Evolutionary conservation across 2,113 vertebrate genomes (phyloP), one percentile per base, ranked within the genome.

Genomic region (Triplophysa dalaica): DNA sequence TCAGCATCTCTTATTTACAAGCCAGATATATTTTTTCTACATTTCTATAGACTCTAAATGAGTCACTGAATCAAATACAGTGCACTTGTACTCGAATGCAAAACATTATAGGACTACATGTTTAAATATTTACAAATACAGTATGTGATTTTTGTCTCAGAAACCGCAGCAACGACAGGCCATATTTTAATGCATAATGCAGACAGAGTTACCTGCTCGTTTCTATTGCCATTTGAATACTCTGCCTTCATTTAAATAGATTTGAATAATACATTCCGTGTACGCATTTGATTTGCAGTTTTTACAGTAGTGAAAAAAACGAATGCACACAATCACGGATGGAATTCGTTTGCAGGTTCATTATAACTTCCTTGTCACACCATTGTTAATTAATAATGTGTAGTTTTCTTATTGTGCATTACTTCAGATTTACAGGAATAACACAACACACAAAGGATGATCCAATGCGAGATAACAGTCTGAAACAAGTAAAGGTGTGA

Each of bases 221-320:
- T 75, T 58, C 74, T 26, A 43, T 66, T 74, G 45, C 75, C 75
- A 81, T 84, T 76, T 78, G 70, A 84, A 81, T 84, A 74, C 56
- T 69, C 65, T 65, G 75, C 75, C 75, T 84, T 75, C 16, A 84
- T 84, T 79, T 84, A 52, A 84, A 84, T 84, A 79, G 38, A 84
- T 84, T 82, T 84, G 75, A 84, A 84, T 84, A 84, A 81, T 82
- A 70, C 66, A 26, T 65, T 75, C 70, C 41, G 43, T 84, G 80
- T 84, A 75, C 2, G 70, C 76, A 84, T 82, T 68, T 82, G 83
- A 84, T 84, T 84, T 84, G 75, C 83, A 79, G 64, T 75, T 70
- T 77, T 81, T 70, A 79, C 58, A 48, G 68, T 61, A 58, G 69
- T 75, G 70, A 58, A 77, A 81, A 79, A 74, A 82, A 29, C 24